Conservation (phyloP, 2,113 vertebrate genomes). For the Cottus gobio region DNA sequence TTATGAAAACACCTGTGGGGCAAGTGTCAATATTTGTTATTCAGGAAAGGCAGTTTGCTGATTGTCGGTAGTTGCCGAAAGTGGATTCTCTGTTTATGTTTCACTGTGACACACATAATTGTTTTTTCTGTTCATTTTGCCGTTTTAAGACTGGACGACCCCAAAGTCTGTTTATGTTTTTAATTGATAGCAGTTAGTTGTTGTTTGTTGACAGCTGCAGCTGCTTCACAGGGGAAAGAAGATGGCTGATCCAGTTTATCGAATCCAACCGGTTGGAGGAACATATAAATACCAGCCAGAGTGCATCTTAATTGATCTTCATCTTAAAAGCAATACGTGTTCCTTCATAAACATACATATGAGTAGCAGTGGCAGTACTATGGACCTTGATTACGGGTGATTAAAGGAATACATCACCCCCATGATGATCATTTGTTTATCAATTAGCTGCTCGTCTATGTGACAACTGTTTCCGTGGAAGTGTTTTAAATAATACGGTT, state of each 20-base stretch:
- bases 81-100: neutral
- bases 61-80: neutral
- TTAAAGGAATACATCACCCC: neutral
- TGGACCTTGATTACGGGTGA: neutral
- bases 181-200: neutral
- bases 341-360: neutral
- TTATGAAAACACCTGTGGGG: conserved; percentile 20
- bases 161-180: neutral
- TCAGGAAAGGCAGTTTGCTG: neutral
- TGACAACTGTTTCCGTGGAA: neutral
- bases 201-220: neutral
- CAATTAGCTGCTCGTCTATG: neutral
- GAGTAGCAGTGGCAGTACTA: neutral
- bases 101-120: neutral
- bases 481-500: neutral
- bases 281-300: neutral
- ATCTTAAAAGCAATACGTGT: neutral
- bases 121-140: neutral
- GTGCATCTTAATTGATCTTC: neutral
- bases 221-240: neutral
- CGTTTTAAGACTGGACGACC: neutral
- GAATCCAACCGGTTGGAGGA: neutral
- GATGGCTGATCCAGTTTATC: conserved; percentile 26
- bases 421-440: neutral
- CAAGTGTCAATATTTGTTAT: neutral